Conservation (phyloP, 1,140 invertebrate genomes). For the Trachymyrmex septentrionalis region DNA sequence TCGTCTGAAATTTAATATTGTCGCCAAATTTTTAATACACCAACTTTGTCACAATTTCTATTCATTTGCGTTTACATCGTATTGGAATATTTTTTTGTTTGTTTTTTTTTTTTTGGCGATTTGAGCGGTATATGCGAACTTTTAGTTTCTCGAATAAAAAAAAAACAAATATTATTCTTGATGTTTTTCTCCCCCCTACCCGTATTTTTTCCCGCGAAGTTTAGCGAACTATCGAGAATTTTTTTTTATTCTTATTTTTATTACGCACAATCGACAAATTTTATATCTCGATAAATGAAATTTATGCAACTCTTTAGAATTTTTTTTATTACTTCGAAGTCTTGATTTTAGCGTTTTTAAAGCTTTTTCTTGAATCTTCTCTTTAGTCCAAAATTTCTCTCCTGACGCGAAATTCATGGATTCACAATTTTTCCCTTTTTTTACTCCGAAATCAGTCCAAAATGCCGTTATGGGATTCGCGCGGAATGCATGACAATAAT, state of each 20-base stretch:
- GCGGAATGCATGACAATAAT: slow-evolving; percentile 73
- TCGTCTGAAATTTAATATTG: neutral
- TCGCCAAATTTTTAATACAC: neutral
- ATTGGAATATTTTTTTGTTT: too few relatives aligned
- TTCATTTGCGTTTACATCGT: neutral
- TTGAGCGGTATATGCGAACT: neutral
- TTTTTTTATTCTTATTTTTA: neutral
- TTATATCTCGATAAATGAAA: neutral
- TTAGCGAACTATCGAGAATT: neutral
- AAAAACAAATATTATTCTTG: slow-evolving; percentile 13
- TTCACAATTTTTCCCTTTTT: neutral
- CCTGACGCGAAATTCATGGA: neutral
- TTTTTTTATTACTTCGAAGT: neutral
- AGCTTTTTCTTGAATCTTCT: too few relatives aligned
- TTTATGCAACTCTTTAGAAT: neutral
- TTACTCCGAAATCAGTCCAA: neutral
- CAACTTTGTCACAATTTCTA: neutral
- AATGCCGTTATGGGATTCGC: neutral
- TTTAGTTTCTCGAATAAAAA: neutral
- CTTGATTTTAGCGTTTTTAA: neutral
- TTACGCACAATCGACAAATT: neutral
- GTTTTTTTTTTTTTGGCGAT: neutral
- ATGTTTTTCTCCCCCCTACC: neutral
- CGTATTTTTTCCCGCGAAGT: neutral
- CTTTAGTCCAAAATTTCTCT: neutral